Base-by-base conservation (phyloP, 2,113 vertebrate species). In the Puntigrus tetrazona region DNA sequence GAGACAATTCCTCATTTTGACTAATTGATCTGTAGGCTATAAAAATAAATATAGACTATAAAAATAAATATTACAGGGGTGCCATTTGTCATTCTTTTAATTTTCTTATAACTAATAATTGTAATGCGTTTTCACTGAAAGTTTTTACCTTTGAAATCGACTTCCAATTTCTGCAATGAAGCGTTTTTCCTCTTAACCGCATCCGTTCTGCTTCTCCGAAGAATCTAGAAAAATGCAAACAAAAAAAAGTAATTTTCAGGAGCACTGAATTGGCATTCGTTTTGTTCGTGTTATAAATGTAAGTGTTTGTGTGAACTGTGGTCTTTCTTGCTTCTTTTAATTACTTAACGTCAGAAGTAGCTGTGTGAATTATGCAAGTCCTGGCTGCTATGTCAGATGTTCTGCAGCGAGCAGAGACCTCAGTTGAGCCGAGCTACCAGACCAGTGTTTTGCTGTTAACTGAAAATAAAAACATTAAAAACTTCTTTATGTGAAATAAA, bases 381-480 rank as follows among this genome's bases (percentile, higher is more conserved):
- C n/a, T 80, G 36, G 38, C 78, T 80, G 25, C 27, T 43, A 63
- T 80, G 59, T 65, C 78, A 65, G 57, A 63, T 79, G 57, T 31
- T 59, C 25, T 61, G 22, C n/a, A 25, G 77, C 29, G 59, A 16
- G 38, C 57, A 79, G 77, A 79, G 57, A 79, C 77, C 59, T 47
- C 59, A 65, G 20, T 14, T 67, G 59, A 47, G 78, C 38, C 20
- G 18, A 65, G 36, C 59, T 45, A 47, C 78, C 45, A 22, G n/a
- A 55, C 52, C 52, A 55, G 52, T 22, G 52, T 55, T 55, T 22
- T 55, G n/a, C 7, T n/a, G 52, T n/a, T n/a, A 55, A n/a, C 52
- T 55, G 20, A 55, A n/a, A n/a, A 7, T 55, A n/a, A 55, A 55
- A 55, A 22, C 22, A 55, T 41, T 55, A 9, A 3, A 55, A 0